These are phyloP conservation scores for Rallus limicola DNA, from an alignment of 2,113 vertebrate genomes.

Conservation along the genomic window DNA sequence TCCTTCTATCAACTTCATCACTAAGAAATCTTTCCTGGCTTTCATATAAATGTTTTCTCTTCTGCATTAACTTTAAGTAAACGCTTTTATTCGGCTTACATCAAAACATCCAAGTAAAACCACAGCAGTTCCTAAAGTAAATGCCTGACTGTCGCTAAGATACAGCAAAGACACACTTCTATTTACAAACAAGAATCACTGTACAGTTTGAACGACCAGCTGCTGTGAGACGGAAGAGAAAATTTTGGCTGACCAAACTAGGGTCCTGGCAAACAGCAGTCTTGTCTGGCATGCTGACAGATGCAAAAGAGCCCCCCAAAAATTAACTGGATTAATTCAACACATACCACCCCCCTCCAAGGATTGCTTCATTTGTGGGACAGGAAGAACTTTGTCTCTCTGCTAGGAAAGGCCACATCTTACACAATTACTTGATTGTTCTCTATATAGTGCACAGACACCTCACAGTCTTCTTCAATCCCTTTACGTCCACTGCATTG, in stretches of 20 bases:
- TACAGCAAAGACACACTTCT: neutral
- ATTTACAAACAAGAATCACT: constrained; percentile 49
- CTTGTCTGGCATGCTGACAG: neutral
- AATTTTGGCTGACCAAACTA: neutral
- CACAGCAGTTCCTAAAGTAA: constrained; percentile 35
- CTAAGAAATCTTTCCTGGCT: constrained; percentile 14
- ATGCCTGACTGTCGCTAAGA: constrained; percentile 34
- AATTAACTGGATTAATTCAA: neutral
- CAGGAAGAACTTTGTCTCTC: neutral
- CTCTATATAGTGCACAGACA: neutral
- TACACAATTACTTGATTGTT: neutral
- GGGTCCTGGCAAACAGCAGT: neutral
- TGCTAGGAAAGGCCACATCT: neutral
- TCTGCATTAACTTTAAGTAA: constrained; percentile 55
- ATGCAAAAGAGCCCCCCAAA: neutral
- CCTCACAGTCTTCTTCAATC: neutral
- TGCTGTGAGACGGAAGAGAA: neutral
- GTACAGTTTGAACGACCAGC: neutral
- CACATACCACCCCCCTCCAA: neutral
- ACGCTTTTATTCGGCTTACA: constrained; percentile 50
- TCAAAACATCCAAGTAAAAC: constrained; percentile 16
- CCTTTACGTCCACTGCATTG: neutral
- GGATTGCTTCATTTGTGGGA: neutral
- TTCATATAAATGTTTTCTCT: constrained; percentile 54
- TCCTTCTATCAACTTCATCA: constrained; percentile 12